Evolutionary conservation across 1,140 invertebrate genomes (phyloP), one percentile per base, ranked within the genome.

Genomic region (Pachypeltis micranthus): DNA sequence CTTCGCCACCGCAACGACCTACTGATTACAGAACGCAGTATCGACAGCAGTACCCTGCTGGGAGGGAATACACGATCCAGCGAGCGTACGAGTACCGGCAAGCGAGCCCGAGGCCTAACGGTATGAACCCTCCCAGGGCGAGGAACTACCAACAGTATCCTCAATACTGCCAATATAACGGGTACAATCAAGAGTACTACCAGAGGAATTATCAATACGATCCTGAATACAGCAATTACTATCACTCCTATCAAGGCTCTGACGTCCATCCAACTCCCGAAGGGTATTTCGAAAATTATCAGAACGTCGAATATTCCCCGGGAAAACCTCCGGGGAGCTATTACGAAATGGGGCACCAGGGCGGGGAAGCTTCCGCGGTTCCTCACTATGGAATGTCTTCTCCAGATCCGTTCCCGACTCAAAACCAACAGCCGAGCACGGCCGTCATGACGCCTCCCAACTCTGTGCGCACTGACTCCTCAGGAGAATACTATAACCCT

Each of bases 401-500:
- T 24, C 67, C 60, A 2, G 67, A 70, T 19, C 68, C 69, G 58
- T 70, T 67, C 31, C 66, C 65, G 0, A 31, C 29, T 57, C 62
- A 57, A 54, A 65, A 54, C 21, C 67, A 24, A 74, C 81, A 54
- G 75, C 81, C 61, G 0, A 44, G 26, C 62, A 73, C 82, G 47
- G 74, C 73, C 1, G 78, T 80, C 26, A 81, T 80, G 74, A 82
- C 80, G 1, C 79, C 80, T 29, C 80, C 77, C 25, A 78, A 75
- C 64, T 85, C 76, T 70, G 81, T 78, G 2, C 76, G 77, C 64
- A 77, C 75, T 1, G 81, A 81, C 26, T 76, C 75, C 63, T 72
- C 70, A 44, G 78, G 72, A 34, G 84, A 87, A 26, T 78, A 79
- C 24, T 86, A 85, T 70, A 80, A 78, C 63, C 83, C 81, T 24